Evolutionary conservation across 2,888 invertebrate genomes (phyloP).

Genomic region (Polyommatus icarus): DNA sequence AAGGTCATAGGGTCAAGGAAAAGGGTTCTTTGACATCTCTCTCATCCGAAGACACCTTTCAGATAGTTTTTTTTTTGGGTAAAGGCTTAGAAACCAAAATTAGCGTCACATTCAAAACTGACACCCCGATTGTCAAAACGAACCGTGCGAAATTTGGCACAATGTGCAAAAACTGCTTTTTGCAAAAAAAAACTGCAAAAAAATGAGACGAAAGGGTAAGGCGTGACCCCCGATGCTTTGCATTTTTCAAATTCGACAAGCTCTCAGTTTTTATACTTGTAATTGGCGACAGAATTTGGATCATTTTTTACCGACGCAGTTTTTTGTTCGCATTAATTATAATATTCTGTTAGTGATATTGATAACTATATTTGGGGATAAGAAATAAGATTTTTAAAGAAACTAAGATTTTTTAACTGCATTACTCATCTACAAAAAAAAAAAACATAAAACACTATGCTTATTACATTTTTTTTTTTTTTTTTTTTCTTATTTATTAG

Average conservation of each 20-base stretch:
- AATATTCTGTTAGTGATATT: background rate
- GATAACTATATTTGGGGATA: background rate
- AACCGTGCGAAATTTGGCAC: slow-evolving; percentile 76
- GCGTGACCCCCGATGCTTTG: slow-evolving; percentile 37
- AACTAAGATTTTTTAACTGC: too few relatives aligned
- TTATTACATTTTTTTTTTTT: too few relatives aligned
- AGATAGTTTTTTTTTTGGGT: slow-evolving; percentile 53
- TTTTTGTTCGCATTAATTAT: background rate
- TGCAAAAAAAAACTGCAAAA: slow-evolving; percentile 47
- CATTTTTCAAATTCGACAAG: slow-evolving; percentile 37
- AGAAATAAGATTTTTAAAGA: too few relatives aligned
- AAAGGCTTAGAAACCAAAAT: slow-evolving; percentile 73
- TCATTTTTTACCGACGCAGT: background rate
- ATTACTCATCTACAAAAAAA: too few relatives aligned
- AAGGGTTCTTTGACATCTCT: slow-evolving; percentile 61
- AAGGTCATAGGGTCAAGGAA: slow-evolving; percentile 60
- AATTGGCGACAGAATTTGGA: background rate
- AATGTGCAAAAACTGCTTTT: slow-evolving; percentile 52
- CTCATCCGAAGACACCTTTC: slow-evolving; percentile 60
- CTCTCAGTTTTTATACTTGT: slow-evolving; percentile 37
- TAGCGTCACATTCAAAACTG: slow-evolving; percentile 73
- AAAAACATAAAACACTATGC: too few relatives aligned
- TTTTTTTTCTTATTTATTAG: too few relatives aligned
- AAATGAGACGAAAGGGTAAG: slow-evolving; percentile 52
- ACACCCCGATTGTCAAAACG: slow-evolving; percentile 62